Base-by-base conservation (phyloP, 2,888 invertebrate species). In the Pediacus dermestoides region DNA sequence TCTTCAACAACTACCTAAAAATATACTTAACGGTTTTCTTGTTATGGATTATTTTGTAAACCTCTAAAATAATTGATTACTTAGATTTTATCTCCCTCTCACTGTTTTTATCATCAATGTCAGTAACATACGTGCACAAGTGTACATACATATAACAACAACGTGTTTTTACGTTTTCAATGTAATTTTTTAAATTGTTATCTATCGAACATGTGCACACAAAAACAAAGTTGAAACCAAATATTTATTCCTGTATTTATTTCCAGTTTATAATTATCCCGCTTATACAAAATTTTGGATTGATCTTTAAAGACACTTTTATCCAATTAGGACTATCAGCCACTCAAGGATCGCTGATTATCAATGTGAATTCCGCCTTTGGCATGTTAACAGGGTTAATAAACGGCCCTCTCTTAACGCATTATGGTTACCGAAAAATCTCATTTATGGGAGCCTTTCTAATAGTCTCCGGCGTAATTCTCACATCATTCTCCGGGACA, bases 341-440 rank as follows among this genome's bases (percentile, higher is more conserved):
- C 1, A 78, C 79, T 0, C 76, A 83, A 55, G 74, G 75, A 3
- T 74, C 80, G 2, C 66, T 81, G 12, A 77, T 85, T 27, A 75
- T 83, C 34, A 81, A 78, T 50, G 65, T 79, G 9, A 83, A 84
- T 60, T 75, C 80, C 50, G 81, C 82, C 11, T 76, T 81, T 51
- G 81, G 82, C 4, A 81, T 83, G 79, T 64, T 78, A 9, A 59
- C 80, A 15, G 82, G 82, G 1, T 69, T 84, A 39, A 70, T 80
- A 39, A 81, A 81, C 45, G 84, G 82, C 0, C 80, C 81, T 0
- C 61, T 83, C 4, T 60, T 84, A 4, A 73, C 74, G 39, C 68
- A 66, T 13, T 82, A 73, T 50, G 81, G 82, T 8, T 84, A 78
- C 59, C 70, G 84, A 48, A 82, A 81, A 67, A 72, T 82, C 4